Percentiles rank a stretch among this genome's conserved stretches.
These are phyloP conservation scores for Greenwoodochromis staneri DNA, from an alignment of 2,113 vertebrate species.

Conservation along the genomic window DNA sequence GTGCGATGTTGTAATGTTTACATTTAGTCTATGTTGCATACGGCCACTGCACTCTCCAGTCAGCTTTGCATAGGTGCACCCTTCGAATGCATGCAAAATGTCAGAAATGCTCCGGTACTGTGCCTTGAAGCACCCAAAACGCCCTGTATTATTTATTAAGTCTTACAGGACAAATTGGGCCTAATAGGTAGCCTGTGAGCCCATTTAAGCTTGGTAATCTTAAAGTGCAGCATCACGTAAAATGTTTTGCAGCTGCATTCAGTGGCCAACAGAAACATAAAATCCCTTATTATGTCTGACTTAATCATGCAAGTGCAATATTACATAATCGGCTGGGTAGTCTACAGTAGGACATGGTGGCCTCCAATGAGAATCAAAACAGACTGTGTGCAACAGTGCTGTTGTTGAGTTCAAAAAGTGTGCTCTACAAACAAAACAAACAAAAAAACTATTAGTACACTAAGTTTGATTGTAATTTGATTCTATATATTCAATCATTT, in stretches of 20 bases:
- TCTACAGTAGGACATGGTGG: conserved; percentile 34
- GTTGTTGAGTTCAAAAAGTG: neutral
- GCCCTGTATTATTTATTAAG: conserved; percentile 12
- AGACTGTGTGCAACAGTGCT: neutral
- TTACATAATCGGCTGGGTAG: conserved; percentile 48
- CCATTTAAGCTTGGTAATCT: neutral
- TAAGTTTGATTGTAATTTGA: neutral
- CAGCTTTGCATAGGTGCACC: neutral
- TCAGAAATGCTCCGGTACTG: neutral
- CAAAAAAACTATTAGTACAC: neutral
- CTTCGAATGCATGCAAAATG: neutral
- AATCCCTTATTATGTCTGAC: neutral
- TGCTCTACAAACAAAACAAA: neutral
- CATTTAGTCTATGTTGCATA: conserved; percentile 46
- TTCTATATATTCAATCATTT: neutral
- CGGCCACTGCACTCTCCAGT: neutral
- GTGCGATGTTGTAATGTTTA: conserved; percentile 73
- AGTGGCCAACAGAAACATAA: neutral
- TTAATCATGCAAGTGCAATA: conserved; percentile 35
- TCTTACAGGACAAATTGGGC: conserved; percentile 11
- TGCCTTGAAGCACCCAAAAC: neutral
- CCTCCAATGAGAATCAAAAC: conserved; percentile 23
- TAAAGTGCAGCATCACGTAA: neutral
- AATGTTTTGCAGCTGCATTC: neutral
- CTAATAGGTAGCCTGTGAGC: neutral